Evolutionary conservation across 2,888 invertebrate genomes (phyloP), one percentile per base, ranked within the genome.

Genomic region (Limnephilus lunatus): DNA sequence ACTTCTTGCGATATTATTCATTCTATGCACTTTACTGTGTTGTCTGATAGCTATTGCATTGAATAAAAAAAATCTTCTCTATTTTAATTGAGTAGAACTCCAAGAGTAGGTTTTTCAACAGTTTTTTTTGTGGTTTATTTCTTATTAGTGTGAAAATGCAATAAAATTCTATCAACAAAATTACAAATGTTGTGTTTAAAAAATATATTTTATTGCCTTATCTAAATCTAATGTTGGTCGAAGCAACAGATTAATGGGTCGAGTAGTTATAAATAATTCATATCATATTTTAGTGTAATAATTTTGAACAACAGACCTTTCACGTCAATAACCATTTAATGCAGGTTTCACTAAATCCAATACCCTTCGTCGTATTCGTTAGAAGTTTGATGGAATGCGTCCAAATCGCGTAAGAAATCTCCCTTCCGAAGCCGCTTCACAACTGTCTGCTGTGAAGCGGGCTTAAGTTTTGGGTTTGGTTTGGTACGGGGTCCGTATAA

Each of bases 401-500:
- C 83, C 83, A 35, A 83, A 83, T 83, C 32, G 35, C 32, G 32
- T 35, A 35, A 35, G 83, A 32, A 35, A 83, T 83, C 68, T 68
- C 68, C 25, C 25, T 68, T 25, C 25, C 11, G 19, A 35, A 35
- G 83, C 35, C 83, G 39, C 39, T 39, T 35, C 68, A 19, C 68
- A 9, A 68, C 68, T 68, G 68, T 68, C 83, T 83, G 35, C 9
- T 83, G 35, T 35, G 35, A 83, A 83, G 32, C 35, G 25, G 83
- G 35, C 83, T 83, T 39, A 90, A 82, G 81, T 81, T 81, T 82
- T 82, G 44, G 82, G 81, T 48, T 91, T 68, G 68, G 68, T 25
- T 68, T n/a, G 68, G 68, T 68, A 19, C 31, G 89, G 35, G 90
- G 81, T 88, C 39, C 86, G 91, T 82, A 91, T 53, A 82, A 91